Evolutionary conservation across 2,113 vertebrate species (phyloP).

Genomic region (Aptenodytes forsteri): DNA sequence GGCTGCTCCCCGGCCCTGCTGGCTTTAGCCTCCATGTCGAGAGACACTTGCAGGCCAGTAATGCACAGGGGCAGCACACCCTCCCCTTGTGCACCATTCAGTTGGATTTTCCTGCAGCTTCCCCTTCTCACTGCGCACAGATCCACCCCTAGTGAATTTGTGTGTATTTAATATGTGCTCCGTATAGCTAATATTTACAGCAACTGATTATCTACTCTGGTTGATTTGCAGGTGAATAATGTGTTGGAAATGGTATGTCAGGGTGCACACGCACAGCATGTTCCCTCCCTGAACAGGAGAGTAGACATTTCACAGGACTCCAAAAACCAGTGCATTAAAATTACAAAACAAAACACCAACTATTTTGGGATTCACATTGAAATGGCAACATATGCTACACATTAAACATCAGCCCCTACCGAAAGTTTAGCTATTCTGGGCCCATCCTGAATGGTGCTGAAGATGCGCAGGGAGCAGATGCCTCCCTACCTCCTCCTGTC

Average conservation of each 20-base stretch:
- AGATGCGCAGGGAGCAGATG: not conserved
- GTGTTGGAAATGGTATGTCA: not conserved
- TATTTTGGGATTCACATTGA: conserved; percentile 3
- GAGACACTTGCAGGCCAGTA: not conserved
- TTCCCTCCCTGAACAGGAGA: not conserved
- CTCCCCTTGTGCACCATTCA: fast-evolving
- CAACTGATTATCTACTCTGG: not conserved
- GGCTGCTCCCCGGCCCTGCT: not conserved
- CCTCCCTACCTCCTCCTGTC: not conserved
- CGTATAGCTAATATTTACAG: not conserved
- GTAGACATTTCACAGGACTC: not conserved
- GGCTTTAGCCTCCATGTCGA: not conserved
- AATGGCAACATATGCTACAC: conserved; percentile 48
- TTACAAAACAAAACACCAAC: conserved; percentile 7
- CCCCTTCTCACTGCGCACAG: not conserved
- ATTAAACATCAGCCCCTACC: conserved; percentile 31
- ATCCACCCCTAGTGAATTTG: not conserved
- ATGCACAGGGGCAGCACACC: not conserved
- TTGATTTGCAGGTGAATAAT: not conserved
- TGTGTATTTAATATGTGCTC: not conserved
- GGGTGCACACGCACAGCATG: fast-evolving
- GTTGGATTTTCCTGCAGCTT: not conserved
- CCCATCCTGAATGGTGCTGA: not conserved
- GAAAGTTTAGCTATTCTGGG: conserved; percentile 37
- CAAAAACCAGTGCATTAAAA: not conserved